Conservation (phyloP, 2,797 vertebrate genomes). For the Dallia pectoralis region DNA sequence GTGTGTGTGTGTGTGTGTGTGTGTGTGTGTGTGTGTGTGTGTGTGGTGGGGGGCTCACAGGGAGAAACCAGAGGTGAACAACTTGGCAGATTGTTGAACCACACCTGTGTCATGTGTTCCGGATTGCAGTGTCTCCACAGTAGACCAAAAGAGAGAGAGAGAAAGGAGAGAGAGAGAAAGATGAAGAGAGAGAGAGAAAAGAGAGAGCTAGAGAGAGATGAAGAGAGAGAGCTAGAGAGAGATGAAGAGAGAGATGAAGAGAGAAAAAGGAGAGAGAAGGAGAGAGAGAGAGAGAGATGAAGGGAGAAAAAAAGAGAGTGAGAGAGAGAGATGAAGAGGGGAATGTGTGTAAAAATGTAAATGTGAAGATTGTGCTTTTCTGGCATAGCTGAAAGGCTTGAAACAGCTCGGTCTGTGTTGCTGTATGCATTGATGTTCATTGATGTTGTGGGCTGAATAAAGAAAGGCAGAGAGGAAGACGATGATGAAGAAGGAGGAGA, state of each 20-base stretch:
- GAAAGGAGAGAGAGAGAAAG: background rate
- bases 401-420: background rate
- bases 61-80: background rate
- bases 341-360: background rate
- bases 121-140: background rate
- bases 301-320: background rate
- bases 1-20: too few relatives aligned
- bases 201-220: background rate
- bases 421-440: too few relatives aligned
- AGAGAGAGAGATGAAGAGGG: background rate
- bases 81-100: background rate
- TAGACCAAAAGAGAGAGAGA: background rate
- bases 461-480: too few relatives aligned
- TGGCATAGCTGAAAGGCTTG: too few relatives aligned
- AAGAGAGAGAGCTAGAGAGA: background rate
- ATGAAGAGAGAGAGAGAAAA: conserved; percentile 1
- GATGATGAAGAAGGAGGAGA: too few relatives aligned
- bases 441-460: too few relatives aligned
- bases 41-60: background rate
- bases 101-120: background rate
- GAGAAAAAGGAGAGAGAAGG: too few relatives aligned
- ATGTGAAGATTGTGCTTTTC: too few relatives aligned
- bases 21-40: too few relatives aligned
- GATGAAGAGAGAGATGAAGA: background rate
- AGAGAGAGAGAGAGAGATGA: too few relatives aligned